Percentiles rank a stretch among this genome's conserved stretches.
Conservation (phyloP, 1,140 invertebrate genomes). For the Coptotermes formosanus region DNA sequence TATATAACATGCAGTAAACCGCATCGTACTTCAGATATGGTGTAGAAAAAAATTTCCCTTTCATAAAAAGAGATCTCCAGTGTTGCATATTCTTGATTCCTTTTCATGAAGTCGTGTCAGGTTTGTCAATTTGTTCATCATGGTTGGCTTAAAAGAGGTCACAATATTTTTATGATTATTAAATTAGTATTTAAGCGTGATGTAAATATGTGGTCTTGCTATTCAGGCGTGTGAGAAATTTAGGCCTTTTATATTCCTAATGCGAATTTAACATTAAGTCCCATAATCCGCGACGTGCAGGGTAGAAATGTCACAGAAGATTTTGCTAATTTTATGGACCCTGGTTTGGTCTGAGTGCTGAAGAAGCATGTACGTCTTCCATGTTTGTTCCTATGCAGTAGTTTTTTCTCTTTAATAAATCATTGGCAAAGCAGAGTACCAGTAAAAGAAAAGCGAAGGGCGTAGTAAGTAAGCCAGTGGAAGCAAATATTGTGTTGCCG, state of each 20-base stretch:
- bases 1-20: constrained; percentile 8
- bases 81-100: not conserved
- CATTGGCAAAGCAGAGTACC: too few species aligned
- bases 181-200: not conserved
- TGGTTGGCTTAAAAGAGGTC: not conserved
- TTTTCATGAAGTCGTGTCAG: not conserved
- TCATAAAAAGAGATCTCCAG: not conserved
- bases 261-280: not conserved
- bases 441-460: too few species aligned
- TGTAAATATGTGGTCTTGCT: not conserved
- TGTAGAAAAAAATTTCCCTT: not conserved
- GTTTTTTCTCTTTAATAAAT: too few species aligned
- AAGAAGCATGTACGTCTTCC: too few species aligned
- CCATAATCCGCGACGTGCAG: not conserved
- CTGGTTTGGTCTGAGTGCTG: too few species aligned
- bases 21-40: not conserved
- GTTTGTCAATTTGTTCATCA: constrained; percentile 15
- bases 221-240: not conserved
- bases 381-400: too few species aligned
- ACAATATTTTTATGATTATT: constrained; percentile 19
- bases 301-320: not conserved
- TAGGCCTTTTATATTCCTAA: not conserved
- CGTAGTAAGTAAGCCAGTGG: too few species aligned
- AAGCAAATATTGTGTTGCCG: too few species aligned
- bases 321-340: not conserved